Base-by-base conservation (phyloP, 2,888 invertebrate species). In the Stegophylla sp. region DNA sequence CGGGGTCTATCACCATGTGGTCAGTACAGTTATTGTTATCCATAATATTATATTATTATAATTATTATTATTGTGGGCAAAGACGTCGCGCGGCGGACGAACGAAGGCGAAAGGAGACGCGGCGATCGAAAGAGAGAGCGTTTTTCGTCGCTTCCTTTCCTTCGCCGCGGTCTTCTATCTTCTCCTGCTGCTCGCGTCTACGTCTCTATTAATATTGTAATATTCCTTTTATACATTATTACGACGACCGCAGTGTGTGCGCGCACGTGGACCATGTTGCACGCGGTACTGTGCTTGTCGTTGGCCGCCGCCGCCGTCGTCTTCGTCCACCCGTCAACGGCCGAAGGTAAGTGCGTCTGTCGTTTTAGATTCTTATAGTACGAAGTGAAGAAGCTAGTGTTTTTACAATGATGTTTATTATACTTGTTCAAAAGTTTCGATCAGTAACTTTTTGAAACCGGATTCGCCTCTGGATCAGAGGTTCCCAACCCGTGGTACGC, bases 211-310 rank as follows among this genome's bases (percentile, higher is more conserved):
- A 23, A 1, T 13, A 34, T 53, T 10, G 4, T 26, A 0, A 53
- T 56, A 34, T n/a, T n/a, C n/a, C n/a, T n/a, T n/a, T n/a, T n/a
- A n/a, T n/a, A n/a, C n/a, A n/a, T n/a, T n/a, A n/a, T n/a, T n/a
- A 23, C 43, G 15, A 13, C 73, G 26, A 4, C 74, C 51, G 41
- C 53, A 76, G 75, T 66, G 53, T 76, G 75, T 53, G 64, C 75
- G 75, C 75, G 66, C 75, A 53, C 75, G 64, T 53, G 75, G 53
- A 66, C 23, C 75, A 76, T 76, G 75, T 66, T 76, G 9, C 75
- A 66, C 64, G 75, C 64, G n/a, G 41, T 76, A n/a, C 53, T 76
- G 23, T 76, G 75, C 26, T 15, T 76, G 64, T 66, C 53, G 26
- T 64, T 76, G 41, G 64, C 75, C 15, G 64, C 23, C 3, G 64